phyloP scores from a whole-genome alignment of 1,140 invertebrate genomes.

The Oedothorax gibbosus region DNA sequence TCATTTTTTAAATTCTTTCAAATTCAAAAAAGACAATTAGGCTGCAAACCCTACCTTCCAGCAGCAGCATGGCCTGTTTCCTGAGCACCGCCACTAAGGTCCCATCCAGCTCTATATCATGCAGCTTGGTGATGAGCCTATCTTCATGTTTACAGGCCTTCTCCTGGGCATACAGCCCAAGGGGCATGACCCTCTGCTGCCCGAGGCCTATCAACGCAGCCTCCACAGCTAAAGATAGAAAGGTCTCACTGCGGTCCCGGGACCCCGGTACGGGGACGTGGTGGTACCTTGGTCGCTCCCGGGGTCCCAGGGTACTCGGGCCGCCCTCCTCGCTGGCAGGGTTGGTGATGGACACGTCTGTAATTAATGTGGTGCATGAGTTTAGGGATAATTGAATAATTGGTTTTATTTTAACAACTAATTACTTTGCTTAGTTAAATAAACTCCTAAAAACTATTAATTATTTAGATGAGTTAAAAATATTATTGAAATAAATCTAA shows the following conservation, averaged over 20 bases:
- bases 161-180: slow-evolving; percentile 83
- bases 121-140: slow-evolving; percentile 78
- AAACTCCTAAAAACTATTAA: too few relatives aligned
- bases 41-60: slow-evolving; percentile 65
- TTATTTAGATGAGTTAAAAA: too few relatives aligned
- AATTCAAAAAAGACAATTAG: too few relatives aligned
- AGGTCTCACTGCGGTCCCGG: slow-evolving; percentile 77
- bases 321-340: slow-evolving; percentile 29
- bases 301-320: slow-evolving; percentile 33
- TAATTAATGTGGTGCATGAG: neutral
- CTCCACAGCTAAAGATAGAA: slow-evolving; percentile 80
- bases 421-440: neutral
- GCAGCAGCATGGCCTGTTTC: slow-evolving; percentile 73
- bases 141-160: slow-evolving; percentile 83
- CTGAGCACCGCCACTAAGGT: slow-evolving; percentile 73
- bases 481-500: too few relatives aligned
- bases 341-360: slow-evolving; percentile 27
- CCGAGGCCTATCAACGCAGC: slow-evolving; percentile 77
- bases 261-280: slow-evolving; percentile 79
- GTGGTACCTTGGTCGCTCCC: slow-evolving; percentile 75
- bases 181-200: slow-evolving; percentile 82
- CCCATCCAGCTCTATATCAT: slow-evolving; percentile 81
- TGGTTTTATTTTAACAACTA: neutral
- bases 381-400: neutral
- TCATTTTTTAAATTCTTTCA: too few relatives aligned